Base-by-base conservation (phyloP, 1,140 invertebrate genomes). In the Belonocnema kinseyi region DNA sequence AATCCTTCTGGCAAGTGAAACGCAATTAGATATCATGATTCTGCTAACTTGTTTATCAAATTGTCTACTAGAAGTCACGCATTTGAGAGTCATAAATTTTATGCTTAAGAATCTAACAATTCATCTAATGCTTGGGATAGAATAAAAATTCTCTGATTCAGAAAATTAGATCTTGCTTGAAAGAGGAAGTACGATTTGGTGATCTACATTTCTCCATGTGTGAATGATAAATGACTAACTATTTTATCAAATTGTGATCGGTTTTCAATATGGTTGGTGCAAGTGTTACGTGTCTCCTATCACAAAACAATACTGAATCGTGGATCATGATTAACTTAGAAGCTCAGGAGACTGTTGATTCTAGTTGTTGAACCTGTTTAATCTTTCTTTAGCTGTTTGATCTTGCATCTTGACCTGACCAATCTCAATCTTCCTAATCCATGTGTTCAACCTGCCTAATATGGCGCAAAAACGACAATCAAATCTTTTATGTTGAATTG, bases 261-360 rank as follows among this genome's bases (percentile, higher is more conserved):
- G 61, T 66, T 66, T 66, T 66, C 40, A 66, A 66, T 33, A 33
- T 66, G 14, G 61, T 26, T 40, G 46, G 61, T 66, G 61, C 61
- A 66, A 66, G 61, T 66, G 26, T 66, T 66, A 66, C 61, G 61
- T 66, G 61, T 66, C 61, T 26, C 61, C 61, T 66, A 66, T 66
- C 61, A 66, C 61, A 26, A 8, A 66, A 66, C 61, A 66, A 66
- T 66, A 66, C 33, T 14, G n/a, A 66, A 66, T 66, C 61, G 21
- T 66, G 61, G 61, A 66, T 66, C 61, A 66, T n/a, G 61, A 66
- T 66, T 66, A 66, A 33, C 40, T 66, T 26, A 66, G 61, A 66
- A 66, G 61, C 61, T 66, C 61, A 66, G 40, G 33, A 66, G 26
- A 40, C 53, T 54, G n/a, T 46, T 46, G 1, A 54, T 54, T 54